phyloP scores from a whole-genome alignment of 2,888 invertebrate species.

The Cryptophagus acutangulus region DNA sequence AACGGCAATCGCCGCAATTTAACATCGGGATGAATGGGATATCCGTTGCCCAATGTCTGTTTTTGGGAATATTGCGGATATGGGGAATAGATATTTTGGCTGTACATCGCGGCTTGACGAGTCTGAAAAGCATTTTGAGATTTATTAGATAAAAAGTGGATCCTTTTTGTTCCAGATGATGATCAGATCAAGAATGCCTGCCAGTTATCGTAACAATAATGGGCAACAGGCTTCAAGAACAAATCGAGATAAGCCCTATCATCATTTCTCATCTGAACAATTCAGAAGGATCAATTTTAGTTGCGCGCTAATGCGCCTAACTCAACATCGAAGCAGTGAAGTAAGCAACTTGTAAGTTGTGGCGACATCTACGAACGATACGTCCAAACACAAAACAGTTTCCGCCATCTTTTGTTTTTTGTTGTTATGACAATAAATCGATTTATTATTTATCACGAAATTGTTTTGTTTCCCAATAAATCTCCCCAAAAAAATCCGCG shows the following conservation, averaged over 20 bases:
- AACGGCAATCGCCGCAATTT: slow-evolving; percentile 87
- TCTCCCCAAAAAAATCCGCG: no score
- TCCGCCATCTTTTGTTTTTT: no score
- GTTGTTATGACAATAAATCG: no score
- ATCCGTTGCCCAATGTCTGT: slow-evolving; percentile 50
- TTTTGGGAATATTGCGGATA: slow-evolving; percentile 46
- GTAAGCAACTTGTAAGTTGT: slow-evolving; percentile 2
- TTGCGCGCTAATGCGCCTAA: not conserved
- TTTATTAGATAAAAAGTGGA: slow-evolving; percentile 12
- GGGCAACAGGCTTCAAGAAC: slow-evolving; percentile 32
- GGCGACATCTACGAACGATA: slow-evolving; percentile 23
- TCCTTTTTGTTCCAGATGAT: slow-evolving; percentile 20
- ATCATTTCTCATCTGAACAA: slow-evolving; percentile 35
- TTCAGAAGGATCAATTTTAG: slow-evolving; percentile 32
- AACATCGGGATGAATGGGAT: slow-evolving; percentile 92
- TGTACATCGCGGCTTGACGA: slow-evolving; percentile 55
- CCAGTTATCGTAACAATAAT: slow-evolving; percentile 33
- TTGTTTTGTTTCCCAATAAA: no score
- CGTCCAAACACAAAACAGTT: not conserved
- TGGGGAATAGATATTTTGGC: slow-evolving; percentile 54
- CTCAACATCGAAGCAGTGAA: not conserved
- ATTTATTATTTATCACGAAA: no score
- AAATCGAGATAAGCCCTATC: slow-evolving; percentile 28
- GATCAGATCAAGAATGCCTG: slow-evolving; percentile 33
- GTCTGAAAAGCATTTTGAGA: slow-evolving; percentile 42